phyloP scores from a whole-genome alignment of 1,140 invertebrate species.

The Apis mellifera region DNA sequence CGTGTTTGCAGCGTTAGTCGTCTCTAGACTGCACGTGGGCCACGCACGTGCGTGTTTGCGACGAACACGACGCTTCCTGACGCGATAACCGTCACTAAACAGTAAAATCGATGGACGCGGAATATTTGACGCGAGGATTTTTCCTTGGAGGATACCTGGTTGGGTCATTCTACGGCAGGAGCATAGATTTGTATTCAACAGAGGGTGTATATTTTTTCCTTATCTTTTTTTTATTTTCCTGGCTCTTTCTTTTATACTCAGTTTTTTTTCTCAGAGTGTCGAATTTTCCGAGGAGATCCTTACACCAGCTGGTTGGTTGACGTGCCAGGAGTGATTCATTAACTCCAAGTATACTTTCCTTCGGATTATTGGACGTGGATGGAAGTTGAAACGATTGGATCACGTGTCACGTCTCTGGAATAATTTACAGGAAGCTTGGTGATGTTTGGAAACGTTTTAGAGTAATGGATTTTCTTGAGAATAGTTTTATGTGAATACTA shows the following conservation, averaged over 20 bases:
- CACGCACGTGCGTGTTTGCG: slow-evolving; percentile 60
- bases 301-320: slow-evolving; percentile 3
- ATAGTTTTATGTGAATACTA: too few species aligned
- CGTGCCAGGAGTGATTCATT: slow-evolving; percentile 27
- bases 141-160: slow-evolving; percentile 12
- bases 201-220: neutral
- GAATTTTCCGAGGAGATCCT: neutral
- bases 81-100: slow-evolving; percentile 60
- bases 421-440: neutral
- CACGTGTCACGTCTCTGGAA: slow-evolving; percentile 11
- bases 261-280: neutral
- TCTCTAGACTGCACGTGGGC: slow-evolving; percentile 52
- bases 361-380: neutral
- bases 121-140: slow-evolving; percentile 19
- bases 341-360: neutral
- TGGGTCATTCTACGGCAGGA: neutral
- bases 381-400: neutral
- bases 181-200: neutral
- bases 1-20: slow-evolving; percentile 66
- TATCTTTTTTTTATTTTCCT: neutral
- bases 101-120: slow-evolving; percentile 41
- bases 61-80: slow-evolving; percentile 28
- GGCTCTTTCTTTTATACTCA: neutral
- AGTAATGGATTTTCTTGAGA: neutral
- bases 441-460: neutral